Evolutionary conservation across 2,797 vertebrate genomes (phyloP).

Genomic region (Anisognathus igniventris): DNA sequence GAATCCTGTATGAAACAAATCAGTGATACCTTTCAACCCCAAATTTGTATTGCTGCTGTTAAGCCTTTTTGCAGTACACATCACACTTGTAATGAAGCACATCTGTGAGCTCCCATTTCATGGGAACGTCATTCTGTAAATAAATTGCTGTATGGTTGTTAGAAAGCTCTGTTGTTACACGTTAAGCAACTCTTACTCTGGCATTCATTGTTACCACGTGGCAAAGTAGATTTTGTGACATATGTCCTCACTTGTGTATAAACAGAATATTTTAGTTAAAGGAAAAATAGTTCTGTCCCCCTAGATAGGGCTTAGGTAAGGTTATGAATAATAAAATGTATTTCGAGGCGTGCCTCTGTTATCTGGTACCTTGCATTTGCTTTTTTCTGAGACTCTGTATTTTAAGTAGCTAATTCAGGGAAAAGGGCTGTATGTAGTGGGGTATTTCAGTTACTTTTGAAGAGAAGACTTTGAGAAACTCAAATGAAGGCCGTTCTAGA

Average conservation of each 20-base stretch:
- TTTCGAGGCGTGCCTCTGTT: background rate
- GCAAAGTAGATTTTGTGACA: background rate
- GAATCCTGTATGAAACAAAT: background rate
- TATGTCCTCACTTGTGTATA: background rate
- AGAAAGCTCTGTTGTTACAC: background rate
- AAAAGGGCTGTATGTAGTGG: background rate
- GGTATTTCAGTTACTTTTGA: background rate
- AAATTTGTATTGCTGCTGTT: background rate
- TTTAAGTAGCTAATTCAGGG: background rate
- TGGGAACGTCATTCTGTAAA: background rate
- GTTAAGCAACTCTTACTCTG: background rate
- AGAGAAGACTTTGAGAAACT: background rate
- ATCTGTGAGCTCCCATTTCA: background rate
- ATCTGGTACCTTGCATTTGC: background rate
- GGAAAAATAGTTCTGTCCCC: background rate
- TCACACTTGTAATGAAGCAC: background rate
- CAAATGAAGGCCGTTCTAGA: background rate
- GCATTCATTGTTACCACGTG: background rate
- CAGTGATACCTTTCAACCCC: background rate
- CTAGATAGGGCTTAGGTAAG: background rate
- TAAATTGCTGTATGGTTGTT: background rate
- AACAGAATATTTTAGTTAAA: background rate
- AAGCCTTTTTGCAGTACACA: background rate
- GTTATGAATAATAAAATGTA: background rate
- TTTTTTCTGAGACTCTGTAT: background rate